These are phyloP conservation scores for Oncorhynchus gorbuscha DNA, from an alignment of 2,113 vertebrate genomes.

Conservation along the genomic window DNA sequence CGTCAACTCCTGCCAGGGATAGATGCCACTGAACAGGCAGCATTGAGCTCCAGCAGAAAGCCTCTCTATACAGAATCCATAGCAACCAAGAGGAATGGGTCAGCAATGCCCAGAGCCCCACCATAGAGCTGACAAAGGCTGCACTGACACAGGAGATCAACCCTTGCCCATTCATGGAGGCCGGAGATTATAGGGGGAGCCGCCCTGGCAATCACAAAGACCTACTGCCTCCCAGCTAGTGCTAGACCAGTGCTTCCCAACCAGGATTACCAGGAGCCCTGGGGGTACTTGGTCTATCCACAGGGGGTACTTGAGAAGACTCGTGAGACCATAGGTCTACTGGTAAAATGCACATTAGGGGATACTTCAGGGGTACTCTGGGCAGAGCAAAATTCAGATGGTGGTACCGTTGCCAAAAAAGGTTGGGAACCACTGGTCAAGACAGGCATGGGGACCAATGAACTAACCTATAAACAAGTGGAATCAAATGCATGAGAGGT, in stretches of 20 bases:
- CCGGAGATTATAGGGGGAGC: conserved; percentile 23
- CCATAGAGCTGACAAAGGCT: conserved; percentile 53
- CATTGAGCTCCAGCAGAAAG: conserved; percentile 63
- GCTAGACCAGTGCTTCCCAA: not conserved
- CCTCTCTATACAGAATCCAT: conserved; percentile 52
- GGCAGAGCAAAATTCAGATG: too few relatives aligned
- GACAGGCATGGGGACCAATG: not conserved
- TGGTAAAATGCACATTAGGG: too few relatives aligned
- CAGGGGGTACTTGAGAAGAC: too few relatives aligned
- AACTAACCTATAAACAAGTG: not conserved
- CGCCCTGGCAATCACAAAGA: not conserved
- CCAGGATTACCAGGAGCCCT: too few relatives aligned
- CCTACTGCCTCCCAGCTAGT: not conserved
- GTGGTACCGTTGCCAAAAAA: too few relatives aligned
- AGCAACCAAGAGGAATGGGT: conserved; percentile 66
- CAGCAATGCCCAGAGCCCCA: conserved; percentile 57
- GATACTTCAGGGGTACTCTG: too few relatives aligned
- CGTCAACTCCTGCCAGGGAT: conserved; percentile 57
- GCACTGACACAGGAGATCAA: conserved; percentile 47
- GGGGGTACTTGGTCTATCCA: too few relatives aligned
- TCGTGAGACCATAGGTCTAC: too few relatives aligned
- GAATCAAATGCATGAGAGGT: not conserved
- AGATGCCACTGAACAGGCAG: conserved; percentile 58
- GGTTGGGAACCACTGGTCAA: not conserved
- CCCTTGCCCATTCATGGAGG: not conserved